Conservation (phyloP, 1,140 invertebrate species). For the Bombus consobrinus region DNA sequence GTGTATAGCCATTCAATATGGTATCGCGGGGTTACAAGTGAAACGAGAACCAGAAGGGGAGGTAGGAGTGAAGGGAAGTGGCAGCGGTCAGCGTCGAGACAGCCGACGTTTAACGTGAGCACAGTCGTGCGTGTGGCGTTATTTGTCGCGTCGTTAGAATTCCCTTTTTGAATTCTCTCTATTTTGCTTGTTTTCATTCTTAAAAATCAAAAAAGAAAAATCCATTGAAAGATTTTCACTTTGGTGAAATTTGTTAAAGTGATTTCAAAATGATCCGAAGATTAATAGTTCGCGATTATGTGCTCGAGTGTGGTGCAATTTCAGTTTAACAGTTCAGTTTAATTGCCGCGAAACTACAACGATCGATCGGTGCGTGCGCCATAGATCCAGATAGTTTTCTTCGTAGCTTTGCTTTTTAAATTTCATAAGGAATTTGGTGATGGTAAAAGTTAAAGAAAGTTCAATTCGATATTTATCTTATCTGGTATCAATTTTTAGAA, state of each 20-base stretch:
- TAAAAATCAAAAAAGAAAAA: neutral
- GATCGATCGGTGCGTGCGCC: neutral
- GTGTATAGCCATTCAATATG: conserved; percentile 36
- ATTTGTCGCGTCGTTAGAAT: conserved; percentile 58
- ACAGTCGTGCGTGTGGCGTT: conserved; percentile 80
- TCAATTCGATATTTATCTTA: too few species aligned
- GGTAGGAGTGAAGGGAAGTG: conserved; percentile 51
- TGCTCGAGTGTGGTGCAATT: neutral
- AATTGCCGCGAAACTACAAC: neutral
- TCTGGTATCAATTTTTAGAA: neutral
- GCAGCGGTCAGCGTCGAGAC: conserved; percentile 79
- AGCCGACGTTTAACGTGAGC: conserved; percentile 73
- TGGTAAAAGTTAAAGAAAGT: too few species aligned
- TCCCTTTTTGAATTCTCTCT: neutral
- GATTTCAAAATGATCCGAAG: neutral
- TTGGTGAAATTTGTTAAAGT: neutral
- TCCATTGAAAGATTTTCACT: neutral
- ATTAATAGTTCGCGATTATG: neutral
- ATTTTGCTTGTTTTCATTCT: neutral
- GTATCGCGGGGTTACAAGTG: conserved; percentile 29
- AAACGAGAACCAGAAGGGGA: neutral
- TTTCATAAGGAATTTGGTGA: neutral
- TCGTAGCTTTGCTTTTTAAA: neutral
- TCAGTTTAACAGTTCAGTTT: neutral
- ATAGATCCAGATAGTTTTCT: neutral